Evolutionary conservation across 2,888 invertebrate species (phyloP).

Genomic region (Diaphora mendica): DNA sequence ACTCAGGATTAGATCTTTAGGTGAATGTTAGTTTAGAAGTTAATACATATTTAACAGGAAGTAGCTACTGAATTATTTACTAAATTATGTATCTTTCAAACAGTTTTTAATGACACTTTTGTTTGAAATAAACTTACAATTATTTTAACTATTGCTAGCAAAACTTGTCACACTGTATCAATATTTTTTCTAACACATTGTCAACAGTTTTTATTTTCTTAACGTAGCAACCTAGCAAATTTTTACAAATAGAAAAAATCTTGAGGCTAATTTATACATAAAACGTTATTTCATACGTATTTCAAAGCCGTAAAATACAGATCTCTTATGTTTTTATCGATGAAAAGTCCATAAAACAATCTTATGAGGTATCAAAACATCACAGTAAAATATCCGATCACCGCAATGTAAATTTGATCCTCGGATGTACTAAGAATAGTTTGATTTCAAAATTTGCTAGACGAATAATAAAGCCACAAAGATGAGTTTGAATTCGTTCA

Average conservation of each 20-base stretch:
- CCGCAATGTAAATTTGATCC: not conserved
- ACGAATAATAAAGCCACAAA: not conserved
- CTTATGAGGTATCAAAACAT: not conserved
- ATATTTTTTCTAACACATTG: not conserved
- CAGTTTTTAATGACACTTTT: not conserved
- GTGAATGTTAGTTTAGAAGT: not conserved
- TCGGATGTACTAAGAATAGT: not conserved
- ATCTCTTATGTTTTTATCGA: not conserved
- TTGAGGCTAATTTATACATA: too few relatives aligned
- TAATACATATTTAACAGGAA: not conserved
- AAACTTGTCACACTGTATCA: not conserved
- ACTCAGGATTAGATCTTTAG: slow-evolving; percentile 12
- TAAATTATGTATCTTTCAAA: not conserved
- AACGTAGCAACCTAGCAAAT: too few relatives aligned
- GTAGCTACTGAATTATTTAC: not conserved
- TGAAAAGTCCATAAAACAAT: not conserved
- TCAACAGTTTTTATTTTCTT: not conserved
- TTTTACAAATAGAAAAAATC: too few relatives aligned
- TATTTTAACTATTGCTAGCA: not conserved
- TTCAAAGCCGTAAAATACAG: not conserved
- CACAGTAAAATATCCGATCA: not conserved
- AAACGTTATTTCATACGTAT: not conserved
- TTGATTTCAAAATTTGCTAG: not conserved
- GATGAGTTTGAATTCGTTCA: not conserved
- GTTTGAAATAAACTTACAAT: not conserved